Evolutionary conservation across 2,797 vertebrate genomes (phyloP).

Genomic region (Micropoecilia bifurca): DNA sequence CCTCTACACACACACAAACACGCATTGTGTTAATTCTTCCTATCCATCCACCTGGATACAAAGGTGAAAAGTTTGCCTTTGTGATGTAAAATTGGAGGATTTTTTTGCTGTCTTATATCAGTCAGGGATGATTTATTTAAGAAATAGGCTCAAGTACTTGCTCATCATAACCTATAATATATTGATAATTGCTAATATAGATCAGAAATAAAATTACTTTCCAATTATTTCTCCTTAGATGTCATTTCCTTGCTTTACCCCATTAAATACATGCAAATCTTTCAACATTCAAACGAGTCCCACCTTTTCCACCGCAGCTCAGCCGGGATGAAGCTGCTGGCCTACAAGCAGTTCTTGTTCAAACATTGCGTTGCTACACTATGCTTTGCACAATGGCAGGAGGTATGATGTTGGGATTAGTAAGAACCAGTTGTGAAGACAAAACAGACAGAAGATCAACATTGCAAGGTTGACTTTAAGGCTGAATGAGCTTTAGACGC

Average conservation of each 20-base stretch:
- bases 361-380: background rate
- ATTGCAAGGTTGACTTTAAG: background rate
- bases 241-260: background rate
- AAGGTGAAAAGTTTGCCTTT: background rate
- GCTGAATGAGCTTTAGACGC: background rate
- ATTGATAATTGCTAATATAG: background rate
- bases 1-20: constrained; percentile 10
- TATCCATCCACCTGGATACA: background rate
- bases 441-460: background rate
- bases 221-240: background rate
- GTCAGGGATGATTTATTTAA: background rate
- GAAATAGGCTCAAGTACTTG: background rate
- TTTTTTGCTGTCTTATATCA: background rate
- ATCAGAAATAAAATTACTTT: background rate
- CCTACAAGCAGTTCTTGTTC: background rate
- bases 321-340: background rate
- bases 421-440: background rate
- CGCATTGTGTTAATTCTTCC: background rate
- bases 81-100: background rate
- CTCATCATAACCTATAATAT: background rate
- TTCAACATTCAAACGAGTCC: background rate
- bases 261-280: background rate
- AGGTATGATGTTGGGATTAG: background rate
- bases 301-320: background rate
- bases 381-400: background rate